A percentile compares a stretch with the other conserved stretches of the same genome.
Conservation (phyloP, 1,140 invertebrate species). For the Doryteuthis pealeii region DNA sequence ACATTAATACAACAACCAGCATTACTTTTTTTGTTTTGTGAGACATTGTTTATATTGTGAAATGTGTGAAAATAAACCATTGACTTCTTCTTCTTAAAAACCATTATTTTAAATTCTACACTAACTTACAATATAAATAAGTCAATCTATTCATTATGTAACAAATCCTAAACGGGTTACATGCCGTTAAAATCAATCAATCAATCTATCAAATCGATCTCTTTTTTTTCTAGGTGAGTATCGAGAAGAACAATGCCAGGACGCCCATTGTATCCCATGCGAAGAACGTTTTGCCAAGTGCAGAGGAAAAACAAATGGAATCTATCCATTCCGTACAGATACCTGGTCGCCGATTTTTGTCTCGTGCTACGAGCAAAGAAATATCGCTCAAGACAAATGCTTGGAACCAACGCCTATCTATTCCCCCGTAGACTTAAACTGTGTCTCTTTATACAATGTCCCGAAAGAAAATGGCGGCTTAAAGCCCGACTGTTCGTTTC, state of each 20-base stretch:
- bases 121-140: too few relatives aligned
- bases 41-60: too few relatives aligned
- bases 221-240: conserved; percentile 37
- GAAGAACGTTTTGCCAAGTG: conserved; percentile 34
- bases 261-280: conserved; percentile 32
- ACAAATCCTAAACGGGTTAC: too few relatives aligned
- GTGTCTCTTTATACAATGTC: conserved; percentile 18
- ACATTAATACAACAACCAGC: too few relatives aligned
- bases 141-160: too few relatives aligned
- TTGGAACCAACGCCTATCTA: conserved; percentile 23
- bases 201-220: too few relatives aligned
- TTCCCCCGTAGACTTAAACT: conserved; percentile 21
- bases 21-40: too few relatives aligned
- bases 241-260: conserved; percentile 29
- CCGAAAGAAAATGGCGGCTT: conserved; percentile 24
- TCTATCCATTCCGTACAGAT: conserved; percentile 29
- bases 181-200: too few relatives aligned
- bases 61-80: too few relatives aligned
- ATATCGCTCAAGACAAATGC: conserved; percentile 22
- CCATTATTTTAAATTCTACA: too few relatives aligned
- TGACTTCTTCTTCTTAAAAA: too few relatives aligned
- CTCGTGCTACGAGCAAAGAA: conserved; percentile 35
- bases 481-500: conserved; percentile 18
- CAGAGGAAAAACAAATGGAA: conserved; percentile 33
- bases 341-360: conserved; percentile 34